Conservation (phyloP, 2,797 vertebrate species). For the Fratercula arctica region DNA sequence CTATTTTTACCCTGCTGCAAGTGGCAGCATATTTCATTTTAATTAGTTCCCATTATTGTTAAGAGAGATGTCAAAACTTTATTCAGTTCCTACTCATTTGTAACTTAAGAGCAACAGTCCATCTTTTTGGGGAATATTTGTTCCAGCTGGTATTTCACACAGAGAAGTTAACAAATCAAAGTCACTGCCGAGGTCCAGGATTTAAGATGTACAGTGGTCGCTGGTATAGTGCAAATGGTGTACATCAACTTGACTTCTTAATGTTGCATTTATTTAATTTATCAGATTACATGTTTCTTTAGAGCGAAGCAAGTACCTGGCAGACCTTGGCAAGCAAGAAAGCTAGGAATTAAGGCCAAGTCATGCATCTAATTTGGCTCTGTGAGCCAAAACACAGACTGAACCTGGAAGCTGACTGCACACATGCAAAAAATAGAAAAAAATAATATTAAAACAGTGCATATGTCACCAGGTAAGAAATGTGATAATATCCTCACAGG, state of each 20-base stretch:
- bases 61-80: constrained; percentile 26
- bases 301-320: constrained; percentile 60
- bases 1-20: neutral
- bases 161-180: constrained; percentile 34
- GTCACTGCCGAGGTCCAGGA: neutral
- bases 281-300: constrained; percentile 59
- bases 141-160: constrained; percentile 28
- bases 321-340: constrained; percentile 36
- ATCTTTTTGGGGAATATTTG: constrained; percentile 1
- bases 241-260: constrained; percentile 51
- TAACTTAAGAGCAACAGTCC: neutral
- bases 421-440: constrained; percentile 22
- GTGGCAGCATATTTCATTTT: neutral
- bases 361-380: constrained; percentile 64
- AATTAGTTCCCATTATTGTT: constrained; percentile 24
- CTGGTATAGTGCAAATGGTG: neutral
- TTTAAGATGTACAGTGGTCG: neutral
- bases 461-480: neutral
- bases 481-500: neutral
- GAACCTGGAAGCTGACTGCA: constrained; percentile 51
- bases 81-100: constrained; percentile 7
- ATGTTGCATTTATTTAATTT: constrained; percentile 69
- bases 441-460: neutral
- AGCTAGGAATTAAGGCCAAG: constrained; percentile 61
- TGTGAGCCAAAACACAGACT: constrained; percentile 57